Evolutionary conservation across 2,888 invertebrate species (phyloP), one percentile per base, ranked within the genome.

Genomic region (Osmoderma eremita): DNA sequence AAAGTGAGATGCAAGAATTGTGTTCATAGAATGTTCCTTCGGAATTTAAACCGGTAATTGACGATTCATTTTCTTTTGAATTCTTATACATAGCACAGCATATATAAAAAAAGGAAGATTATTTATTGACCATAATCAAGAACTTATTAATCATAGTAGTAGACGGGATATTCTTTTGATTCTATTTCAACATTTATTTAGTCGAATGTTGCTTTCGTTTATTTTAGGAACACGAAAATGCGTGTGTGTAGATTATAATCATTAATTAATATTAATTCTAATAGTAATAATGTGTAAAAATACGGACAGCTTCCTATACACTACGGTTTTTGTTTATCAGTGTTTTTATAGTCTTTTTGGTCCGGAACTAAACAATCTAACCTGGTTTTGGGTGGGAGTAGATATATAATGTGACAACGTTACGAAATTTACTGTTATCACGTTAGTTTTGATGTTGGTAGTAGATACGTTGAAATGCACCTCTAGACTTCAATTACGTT

Each of bases 261-360:
- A 30, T 2, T 30, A 30, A 30, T 30, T 10, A n/a, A n/a, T 10
- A 30, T 30, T 30, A 30, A 30, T 30, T 30, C 5, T 30, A 45
- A 61, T 58, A 20, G 18, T 18, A 24, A 51, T 42, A 42, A 42
- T 45, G 58, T 61, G 58, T 61, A 61, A 61, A 61, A 61, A 61
- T 61, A 45, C 48, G 58, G 45, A 36, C 30, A 61, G 45, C 45
- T 13, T 42, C n/a, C 58, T 61, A 45, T 61, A 61, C n/a, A 45
- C 58, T 61, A 45, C 8, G 36, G 17, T 61, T 45, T 22, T 22
- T 41, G 20, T 2, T 49, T 10, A 61, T 48, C 20, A 30, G 45
- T 30, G 48, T 30, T 10, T 30, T 30, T 61, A 61, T 61, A 45
- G 45, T 61, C 10, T 30, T 30, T 30, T 61, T 61, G 58, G 58